Evolutionary conservation across 1,140 invertebrate species (phyloP).

Genomic region (Drosophila carrolli): DNA sequence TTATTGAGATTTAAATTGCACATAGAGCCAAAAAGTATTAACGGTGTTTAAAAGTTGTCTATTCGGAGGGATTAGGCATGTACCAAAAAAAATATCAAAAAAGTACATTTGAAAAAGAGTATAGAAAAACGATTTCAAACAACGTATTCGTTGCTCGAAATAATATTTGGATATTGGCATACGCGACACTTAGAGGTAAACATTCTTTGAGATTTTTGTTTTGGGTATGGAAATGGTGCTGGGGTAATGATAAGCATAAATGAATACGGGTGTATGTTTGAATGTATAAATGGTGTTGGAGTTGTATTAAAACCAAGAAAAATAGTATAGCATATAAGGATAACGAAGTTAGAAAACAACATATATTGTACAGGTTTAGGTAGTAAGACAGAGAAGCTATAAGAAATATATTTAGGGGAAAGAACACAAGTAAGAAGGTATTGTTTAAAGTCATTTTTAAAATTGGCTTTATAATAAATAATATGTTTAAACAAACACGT

Average conservation of each 20-base stretch:
- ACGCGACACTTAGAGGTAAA: slow-evolving; percentile 59
- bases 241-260: slow-evolving; percentile 15
- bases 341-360: not conserved
- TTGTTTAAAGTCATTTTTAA: too few relatives aligned
- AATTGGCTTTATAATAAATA: too few relatives aligned
- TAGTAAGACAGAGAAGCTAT: not conserved
- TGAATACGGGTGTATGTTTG: slow-evolving; percentile 12
- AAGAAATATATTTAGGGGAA: not conserved
- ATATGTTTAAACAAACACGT: too few relatives aligned
- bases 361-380: too few relatives aligned
- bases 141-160: slow-evolving; percentile 17
- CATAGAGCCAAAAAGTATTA: slow-evolving; percentile 78
- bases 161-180: slow-evolving; percentile 20
- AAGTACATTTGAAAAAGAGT: slow-evolving; percentile 48
- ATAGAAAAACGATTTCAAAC: slow-evolving; percentile 34
- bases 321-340: not conserved
- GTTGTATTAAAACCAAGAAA: not conserved
- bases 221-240: slow-evolving; percentile 6
- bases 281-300: not conserved
- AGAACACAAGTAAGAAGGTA: too few relatives aligned
- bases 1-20: slow-evolving; percentile 76
- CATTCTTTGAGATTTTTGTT: slow-evolving; percentile 18
- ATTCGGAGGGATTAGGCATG: slow-evolving; percentile 60
- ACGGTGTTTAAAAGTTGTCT: slow-evolving; percentile 70
- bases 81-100: slow-evolving; percentile 49